Evolutionary conservation across 2,888 invertebrate genomes (phyloP), one percentile per base, ranked within the genome.

Genomic region (Pandemis corylana): DNA sequence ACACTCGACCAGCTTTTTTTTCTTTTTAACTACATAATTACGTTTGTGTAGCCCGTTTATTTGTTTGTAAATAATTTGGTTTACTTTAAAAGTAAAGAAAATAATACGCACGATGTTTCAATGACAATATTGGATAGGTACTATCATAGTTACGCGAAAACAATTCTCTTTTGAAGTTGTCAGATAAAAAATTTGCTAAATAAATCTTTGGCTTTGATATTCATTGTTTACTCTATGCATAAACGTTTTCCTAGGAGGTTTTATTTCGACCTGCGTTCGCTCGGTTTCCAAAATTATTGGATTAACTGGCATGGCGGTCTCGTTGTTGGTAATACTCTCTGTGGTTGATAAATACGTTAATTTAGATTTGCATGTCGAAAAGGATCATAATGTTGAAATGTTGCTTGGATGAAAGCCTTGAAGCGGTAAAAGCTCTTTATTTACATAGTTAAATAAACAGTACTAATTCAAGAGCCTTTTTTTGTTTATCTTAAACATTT

Each of bases 291-390:
- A 59, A 59, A 59, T 59, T 59, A 59, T 59, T 59, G 59, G 59
- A 59, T 59, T 59, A 59, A 59, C 28, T 59, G 9, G 12, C 12
- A 59, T 59, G 10, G 59, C 28, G 59, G 59, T 28, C 28, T 59
- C 59, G 59, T 59, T 10, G 20, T 20, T 5, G 28, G n/a, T 28
- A 59, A 59, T 59, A 59, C 12, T 59, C 59, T 59, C 28, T 59
- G 59, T 59, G 59, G 59, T 59, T 28, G 28, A 28, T 59, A 59
- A 59, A 59, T 59, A 28, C 28, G 59, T 59, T 59, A 59, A 28
- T 28, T 59, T 59, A 28, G 59, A 59, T 59, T 59, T 59, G 59
- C 59, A 28, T 59, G 28, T 59, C 28, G 59, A 28, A 28, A 59
- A 12, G 59, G 59, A 59, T 59, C 20, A 59, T 59, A 28, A 59